These are phyloP conservation scores for Drosophila ochracea DNA, from an alignment of 2,888 invertebrate species.

Conservation along the genomic window DNA sequence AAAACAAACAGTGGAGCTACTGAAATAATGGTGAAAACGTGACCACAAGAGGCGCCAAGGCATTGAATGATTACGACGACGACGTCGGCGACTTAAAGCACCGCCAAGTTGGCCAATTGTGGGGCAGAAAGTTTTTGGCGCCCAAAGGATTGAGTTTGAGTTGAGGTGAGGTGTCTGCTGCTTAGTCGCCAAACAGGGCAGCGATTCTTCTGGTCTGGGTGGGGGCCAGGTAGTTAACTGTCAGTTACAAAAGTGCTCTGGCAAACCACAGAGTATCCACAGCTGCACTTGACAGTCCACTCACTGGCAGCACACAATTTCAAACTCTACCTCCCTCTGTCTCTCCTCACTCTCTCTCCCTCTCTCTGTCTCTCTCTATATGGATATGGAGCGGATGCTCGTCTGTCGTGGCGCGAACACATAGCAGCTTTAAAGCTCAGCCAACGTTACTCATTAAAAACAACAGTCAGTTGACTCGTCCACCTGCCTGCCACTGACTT, in stretches of 20 bases:
- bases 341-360: background rate
- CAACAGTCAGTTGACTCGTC: constrained; percentile 62
- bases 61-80: constrained; percentile 59
- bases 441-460: constrained; percentile 65
- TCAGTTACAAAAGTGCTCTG: constrained; percentile 53
- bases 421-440: constrained; percentile 58
- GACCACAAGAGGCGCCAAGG: constrained; percentile 66
- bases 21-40: constrained; percentile 75
- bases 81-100: constrained; percentile 29
- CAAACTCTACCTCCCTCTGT: background rate
- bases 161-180: constrained; percentile 43
- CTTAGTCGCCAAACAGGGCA: constrained; percentile 19
- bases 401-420: constrained; percentile 26
- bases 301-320: constrained; percentile 29
- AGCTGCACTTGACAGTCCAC: constrained; percentile 66
- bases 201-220: background rate
- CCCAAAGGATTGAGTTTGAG: constrained; percentile 39
- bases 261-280: constrained; percentile 55
- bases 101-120: constrained; percentile 55
- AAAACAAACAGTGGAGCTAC: constrained; percentile 32
- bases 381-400: background rate
- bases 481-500: constrained; percentile 59
- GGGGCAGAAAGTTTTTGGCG: constrained; percentile 41
- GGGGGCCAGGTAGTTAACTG: constrained; percentile 12
- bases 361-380: background rate